Base-by-base conservation (phyloP, 2,888 invertebrate genomes). In the Drosophila pegasa region DNA sequence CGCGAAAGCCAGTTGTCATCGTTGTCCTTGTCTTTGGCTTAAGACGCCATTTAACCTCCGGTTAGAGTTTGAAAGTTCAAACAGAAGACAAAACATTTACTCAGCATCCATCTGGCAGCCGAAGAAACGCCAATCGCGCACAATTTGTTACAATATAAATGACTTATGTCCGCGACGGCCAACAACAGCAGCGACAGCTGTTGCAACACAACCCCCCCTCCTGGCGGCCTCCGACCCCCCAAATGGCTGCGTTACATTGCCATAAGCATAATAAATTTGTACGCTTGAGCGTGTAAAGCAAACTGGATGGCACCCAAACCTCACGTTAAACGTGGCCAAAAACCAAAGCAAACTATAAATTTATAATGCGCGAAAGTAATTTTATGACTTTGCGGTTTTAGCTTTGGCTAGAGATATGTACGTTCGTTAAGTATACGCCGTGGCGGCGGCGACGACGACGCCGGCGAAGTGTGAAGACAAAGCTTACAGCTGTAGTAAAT, bases 301-400 rank as follows among this genome's bases (percentile, higher is more conserved):
- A 72, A 68, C 68, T 57, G 58, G 40, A 45, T 61, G 54, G 33
- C 40, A 45, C 45, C 57, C 56, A 29, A 43, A 38, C 50, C 31
- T 50, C 7, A 33, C 9, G 37, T 27, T 27, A 38, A 27, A 38
- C 20, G 65, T 27, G 18, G 45, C 70, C 70, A 63, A 76, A 79
- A 71, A 70, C 82, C 86, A 82, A 87, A 82, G 87, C 81, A 85
- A 85, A 85, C 87, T 88, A 87, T 87, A 89, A 90, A 91, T 90
- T 91, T 90, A 90, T 88, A 90, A 91, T 90, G 90, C 91, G 90
- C 90, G 91, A 88, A 90, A 91, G 90, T 90, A 90, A 91, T 90
- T 90, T 90, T 90, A 90, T 89, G 90, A 90, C 91, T 90, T 90
- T 89, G 90, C 82, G 91, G 90, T 88, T 89, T 89, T 73, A 76